phyloP scores from a whole-genome alignment of 1,140 invertebrate species.

The Papilio xuthus region DNA sequence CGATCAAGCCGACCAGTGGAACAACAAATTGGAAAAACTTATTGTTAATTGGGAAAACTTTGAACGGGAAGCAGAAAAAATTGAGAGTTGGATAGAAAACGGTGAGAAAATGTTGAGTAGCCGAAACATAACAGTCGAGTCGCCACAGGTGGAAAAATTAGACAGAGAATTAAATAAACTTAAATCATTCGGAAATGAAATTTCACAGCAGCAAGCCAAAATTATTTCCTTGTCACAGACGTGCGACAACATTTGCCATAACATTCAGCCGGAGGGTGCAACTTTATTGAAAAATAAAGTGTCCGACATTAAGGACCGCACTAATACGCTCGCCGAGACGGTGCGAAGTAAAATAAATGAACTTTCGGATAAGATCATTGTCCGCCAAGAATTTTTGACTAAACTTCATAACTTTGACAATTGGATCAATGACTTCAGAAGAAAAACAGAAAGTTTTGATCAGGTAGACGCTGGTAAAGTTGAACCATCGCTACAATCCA shows the following conservation, averaged over 20 bases:
- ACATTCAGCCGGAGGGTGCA: slow-evolving; percentile 89
- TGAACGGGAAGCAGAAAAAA: slow-evolving; percentile 86
- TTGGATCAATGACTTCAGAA: slow-evolving; percentile 90
- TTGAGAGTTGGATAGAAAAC: slow-evolving; percentile 87
- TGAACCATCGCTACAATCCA: slow-evolving; percentile 88
- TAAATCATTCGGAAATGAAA: slow-evolving; percentile 90
- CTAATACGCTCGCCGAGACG: slow-evolving; percentile 87
- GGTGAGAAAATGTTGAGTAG: slow-evolving; percentile 84
- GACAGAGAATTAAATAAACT: slow-evolving; percentile 87
- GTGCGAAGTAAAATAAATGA: slow-evolving; percentile 88
- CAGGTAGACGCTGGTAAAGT: slow-evolving; percentile 91
- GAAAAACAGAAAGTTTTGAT: slow-evolving; percentile 89
- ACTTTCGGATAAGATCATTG: slow-evolving; percentile 89
- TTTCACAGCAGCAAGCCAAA: slow-evolving; percentile 91
- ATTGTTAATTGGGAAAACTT: slow-evolving; percentile 91
- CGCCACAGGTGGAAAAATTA: slow-evolving; percentile 86
- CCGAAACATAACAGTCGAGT: slow-evolving; percentile 83
- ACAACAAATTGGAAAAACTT: slow-evolving; percentile 89
- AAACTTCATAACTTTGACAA: slow-evolving; percentile 91
- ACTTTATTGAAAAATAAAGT: slow-evolving; percentile 87
- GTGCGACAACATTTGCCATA: slow-evolving; percentile 89
- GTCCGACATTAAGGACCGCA: slow-evolving; percentile 86
- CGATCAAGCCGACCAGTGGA: slow-evolving; percentile 87
- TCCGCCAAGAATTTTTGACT: slow-evolving; percentile 91
- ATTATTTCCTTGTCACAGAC: slow-evolving; percentile 89